Base-by-base conservation (phyloP, 2,888 invertebrate species). In the Cynaeus angustus region DNA sequence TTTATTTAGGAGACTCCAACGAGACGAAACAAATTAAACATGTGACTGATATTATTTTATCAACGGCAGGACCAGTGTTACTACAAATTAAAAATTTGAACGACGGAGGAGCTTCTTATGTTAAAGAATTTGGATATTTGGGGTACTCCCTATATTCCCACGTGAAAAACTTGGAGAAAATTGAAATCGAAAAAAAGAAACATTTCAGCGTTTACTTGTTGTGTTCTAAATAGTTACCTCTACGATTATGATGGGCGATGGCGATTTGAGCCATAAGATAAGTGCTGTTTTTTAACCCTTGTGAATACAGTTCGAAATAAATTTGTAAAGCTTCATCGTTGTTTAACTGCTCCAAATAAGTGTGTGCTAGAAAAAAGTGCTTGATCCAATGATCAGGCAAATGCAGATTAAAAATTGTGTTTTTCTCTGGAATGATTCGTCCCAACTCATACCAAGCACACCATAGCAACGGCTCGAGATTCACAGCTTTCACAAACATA, bases 391-490 rank as follows among this genome's bases (percentile, higher is more conserved):
- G 96, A 74, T 92, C 91, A 0, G 97, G 97, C 43, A 93, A 83
- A 67, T 89, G 88, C 3, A 92, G 82, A 1, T 88, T 87, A 68
- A 90, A 88, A 13, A 93, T 81, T 56, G 92, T 93, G 79, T 94
- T 94, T 84, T 92, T 92, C 73, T 83, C 83, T 9, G 82, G 81
- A 61, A 98, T 91, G 0, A 99, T 86, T 6, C 93, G 90, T 0
- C 96, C 93, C 9, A 99, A 86, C 83, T 98, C 98, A 33, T 95
- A 88, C 96, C 99, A 99, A 0, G 98, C 94, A 43, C 96, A 93
- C 99, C 99, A 99, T 70, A 97, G 89, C 79, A 95, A 90, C 0
- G 97, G 97, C 62, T 92, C 91, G 43, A 89, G 87, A 68, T 91
- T 89, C 8, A 96, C 89, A 0, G 97, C 90, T 79, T 94, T 91